These are phyloP conservation scores for Odontomachus brunneus DNA, from an alignment of 1,140 invertebrate species.

Conservation along the genomic window DNA sequence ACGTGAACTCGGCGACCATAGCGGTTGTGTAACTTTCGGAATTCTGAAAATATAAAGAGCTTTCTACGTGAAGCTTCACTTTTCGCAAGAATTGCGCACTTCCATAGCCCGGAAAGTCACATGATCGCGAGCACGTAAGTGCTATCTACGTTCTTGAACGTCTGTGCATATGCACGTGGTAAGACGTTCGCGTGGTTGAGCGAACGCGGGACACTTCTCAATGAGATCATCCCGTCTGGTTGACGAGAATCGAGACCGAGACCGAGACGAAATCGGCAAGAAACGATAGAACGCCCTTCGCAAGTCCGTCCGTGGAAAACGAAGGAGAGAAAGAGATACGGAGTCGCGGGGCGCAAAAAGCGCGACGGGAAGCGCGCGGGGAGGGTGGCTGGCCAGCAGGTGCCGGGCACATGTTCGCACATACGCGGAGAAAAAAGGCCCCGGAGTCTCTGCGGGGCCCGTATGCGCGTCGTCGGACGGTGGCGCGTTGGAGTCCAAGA, in stretches of 20 bases:
- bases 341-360: slow-evolving; percentile 61
- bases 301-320: slow-evolving; percentile 9
- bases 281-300: slow-evolving; percentile 40
- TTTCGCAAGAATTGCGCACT: no score
- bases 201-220: no score
- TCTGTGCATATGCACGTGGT: no score
- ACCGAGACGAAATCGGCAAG: slow-evolving; percentile 22
- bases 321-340: background rate
- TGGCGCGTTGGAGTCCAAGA: slow-evolving; percentile 15
- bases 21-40: no score
- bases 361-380: slow-evolving; percentile 59
- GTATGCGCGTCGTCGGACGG: slow-evolving; percentile 35
- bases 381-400: slow-evolving; percentile 68
- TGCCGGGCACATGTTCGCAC: slow-evolving; percentile 77
- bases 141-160: no score
- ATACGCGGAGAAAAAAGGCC: slow-evolving; percentile 42
- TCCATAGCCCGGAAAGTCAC: no score
- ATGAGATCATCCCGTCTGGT: slow-evolving; percentile 7
- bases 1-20: no score
- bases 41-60: no score
- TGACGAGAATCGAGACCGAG: background rate
- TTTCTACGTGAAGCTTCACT: no score
- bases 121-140: no score
- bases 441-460: slow-evolving; percentile 41
- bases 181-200: background rate